Conservation (phyloP, 2,797 vertebrate genomes). For the Acanthurus tractus region DNA sequence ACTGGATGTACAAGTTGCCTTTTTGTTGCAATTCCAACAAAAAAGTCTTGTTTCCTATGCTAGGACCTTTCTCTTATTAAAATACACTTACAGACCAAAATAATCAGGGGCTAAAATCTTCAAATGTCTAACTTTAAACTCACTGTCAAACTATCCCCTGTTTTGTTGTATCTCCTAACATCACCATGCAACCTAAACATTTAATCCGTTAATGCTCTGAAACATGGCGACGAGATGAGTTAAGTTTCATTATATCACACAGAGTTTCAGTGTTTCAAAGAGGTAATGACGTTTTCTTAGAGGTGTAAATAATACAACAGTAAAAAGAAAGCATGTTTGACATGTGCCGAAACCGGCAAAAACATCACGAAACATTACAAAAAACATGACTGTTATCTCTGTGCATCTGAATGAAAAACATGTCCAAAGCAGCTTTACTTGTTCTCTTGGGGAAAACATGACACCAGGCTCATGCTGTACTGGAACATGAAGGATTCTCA, state of each 20-base stretch:
- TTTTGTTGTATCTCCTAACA: not conserved
- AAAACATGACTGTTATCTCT: slow-evolving; percentile 32
- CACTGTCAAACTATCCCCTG: not conserved
- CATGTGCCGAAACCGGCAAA: slow-evolving; percentile 42
- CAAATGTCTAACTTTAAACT: not conserved
- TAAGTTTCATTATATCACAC: slow-evolving; percentile 20
- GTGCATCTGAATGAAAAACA: slow-evolving; percentile 42
- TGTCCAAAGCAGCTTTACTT: slow-evolving; percentile 63
- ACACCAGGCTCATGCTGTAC: slow-evolving; percentile 38
- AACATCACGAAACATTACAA: slow-evolving; percentile 47
- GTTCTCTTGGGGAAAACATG: slow-evolving; percentile 58
- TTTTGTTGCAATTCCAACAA: no score
- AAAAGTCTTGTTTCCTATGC: no score
- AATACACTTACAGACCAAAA: no score
- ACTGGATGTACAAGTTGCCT: no score
- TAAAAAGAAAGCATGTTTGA: slow-evolving; percentile 32
- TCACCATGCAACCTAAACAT: not conserved
- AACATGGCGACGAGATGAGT: not conserved
- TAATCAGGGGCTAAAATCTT: no score
- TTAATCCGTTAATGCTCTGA: not conserved
- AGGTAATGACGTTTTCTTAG: slow-evolving; percentile 26
- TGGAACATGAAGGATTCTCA: slow-evolving; percentile 43
- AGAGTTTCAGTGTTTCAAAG: slow-evolving; percentile 21
- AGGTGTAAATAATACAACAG: slow-evolving; percentile 57
- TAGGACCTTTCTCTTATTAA: no score